Conservation (phyloP, 2,888 invertebrate species). For the Spatulosminthurus flaviceps region DNA sequence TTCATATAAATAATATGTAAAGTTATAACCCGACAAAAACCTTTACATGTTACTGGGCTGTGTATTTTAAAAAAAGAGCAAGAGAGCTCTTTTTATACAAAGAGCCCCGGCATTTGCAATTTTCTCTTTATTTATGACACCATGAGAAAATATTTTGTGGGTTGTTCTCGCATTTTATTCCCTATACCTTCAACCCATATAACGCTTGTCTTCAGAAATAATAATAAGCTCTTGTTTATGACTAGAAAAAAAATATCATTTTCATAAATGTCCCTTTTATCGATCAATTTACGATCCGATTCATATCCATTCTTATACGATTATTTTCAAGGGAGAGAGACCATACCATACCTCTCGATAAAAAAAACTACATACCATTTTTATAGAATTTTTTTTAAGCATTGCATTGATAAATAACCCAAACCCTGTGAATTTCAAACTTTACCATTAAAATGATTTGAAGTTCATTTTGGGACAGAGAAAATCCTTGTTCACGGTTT, state of each 20-base stretch:
- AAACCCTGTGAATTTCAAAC: too few relatives aligned
- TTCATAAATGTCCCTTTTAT: not conserved
- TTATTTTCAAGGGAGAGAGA: not conserved
- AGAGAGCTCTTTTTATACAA: not conserved
- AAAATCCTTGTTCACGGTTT: conserved; percentile 25
- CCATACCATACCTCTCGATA: too few relatives aligned
- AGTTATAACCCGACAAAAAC: too few relatives aligned
- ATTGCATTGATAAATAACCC: too few relatives aligned
- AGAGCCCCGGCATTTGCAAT: conserved; percentile 7
- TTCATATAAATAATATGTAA: too few relatives aligned
- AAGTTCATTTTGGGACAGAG: too few relatives aligned
- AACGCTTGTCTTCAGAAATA: conserved; percentile 1
- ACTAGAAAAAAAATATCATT: not conserved
- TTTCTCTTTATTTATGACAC: conserved; percentile 30
- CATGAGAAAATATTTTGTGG: conserved; percentile 32
- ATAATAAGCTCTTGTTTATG: conserved; percentile 26
- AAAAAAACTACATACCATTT: too few relatives aligned
- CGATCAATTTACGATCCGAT: conserved; percentile 18
- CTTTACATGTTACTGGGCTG: too few relatives aligned
- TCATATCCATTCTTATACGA: not conserved
- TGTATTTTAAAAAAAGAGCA: not conserved
- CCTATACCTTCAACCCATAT: not conserved
- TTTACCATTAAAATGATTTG: too few relatives aligned
- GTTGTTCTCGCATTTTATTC: conserved; percentile 31
- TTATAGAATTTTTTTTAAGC: too few relatives aligned